Evolutionary conservation across 92 coral and sea anemone genomes (phyloP).

Genomic region (Montipora capitata): DNA sequence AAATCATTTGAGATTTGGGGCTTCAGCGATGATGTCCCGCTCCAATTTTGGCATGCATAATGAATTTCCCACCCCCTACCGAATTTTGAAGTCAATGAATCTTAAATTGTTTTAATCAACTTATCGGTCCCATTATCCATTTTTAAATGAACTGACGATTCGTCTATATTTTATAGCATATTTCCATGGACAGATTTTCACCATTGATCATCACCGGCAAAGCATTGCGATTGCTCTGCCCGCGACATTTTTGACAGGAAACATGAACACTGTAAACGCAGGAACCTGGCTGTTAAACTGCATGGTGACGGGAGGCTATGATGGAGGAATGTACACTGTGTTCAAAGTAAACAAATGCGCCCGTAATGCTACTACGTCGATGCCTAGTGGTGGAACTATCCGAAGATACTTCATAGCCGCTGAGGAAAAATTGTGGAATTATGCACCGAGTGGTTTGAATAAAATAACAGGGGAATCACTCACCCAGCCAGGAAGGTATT

Average conservation of each 20-base stretch:
- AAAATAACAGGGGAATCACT: conserved; percentile 59
- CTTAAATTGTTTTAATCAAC: too few relatives aligned
- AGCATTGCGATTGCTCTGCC: conserved; percentile 86
- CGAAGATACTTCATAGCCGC: conserved; percentile 83
- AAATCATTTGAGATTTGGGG: too few relatives aligned
- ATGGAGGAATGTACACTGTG: conserved; percentile 84
- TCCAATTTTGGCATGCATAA: too few relatives aligned
- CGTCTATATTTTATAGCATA: conserved; percentile 41
- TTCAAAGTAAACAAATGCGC: conserved; percentile 72
- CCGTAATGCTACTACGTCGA: conserved; percentile 20
- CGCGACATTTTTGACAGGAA: conserved; percentile 86
- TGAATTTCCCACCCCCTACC: too few relatives aligned
- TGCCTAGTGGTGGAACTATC: conserved; percentile 59
- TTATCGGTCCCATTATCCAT: too few relatives aligned
- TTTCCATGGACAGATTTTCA: conserved; percentile 82
- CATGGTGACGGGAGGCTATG: conserved; percentile 83
- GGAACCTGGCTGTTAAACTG: conserved; percentile 96
- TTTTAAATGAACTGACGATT: too few relatives aligned
- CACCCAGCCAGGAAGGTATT: conserved; percentile 60
- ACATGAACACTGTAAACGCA: conserved; percentile 87
- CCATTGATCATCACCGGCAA: conserved; percentile 75
- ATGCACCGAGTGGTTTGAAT: conserved; percentile 80
- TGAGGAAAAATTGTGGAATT: conserved; percentile 80
- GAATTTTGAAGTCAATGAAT: too few relatives aligned
- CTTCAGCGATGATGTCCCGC: too few relatives aligned